These are phyloP conservation scores for Pelecanoides urinatrix DNA, from an alignment of 2,113 vertebrate genomes.

Conservation along the genomic window DNA sequence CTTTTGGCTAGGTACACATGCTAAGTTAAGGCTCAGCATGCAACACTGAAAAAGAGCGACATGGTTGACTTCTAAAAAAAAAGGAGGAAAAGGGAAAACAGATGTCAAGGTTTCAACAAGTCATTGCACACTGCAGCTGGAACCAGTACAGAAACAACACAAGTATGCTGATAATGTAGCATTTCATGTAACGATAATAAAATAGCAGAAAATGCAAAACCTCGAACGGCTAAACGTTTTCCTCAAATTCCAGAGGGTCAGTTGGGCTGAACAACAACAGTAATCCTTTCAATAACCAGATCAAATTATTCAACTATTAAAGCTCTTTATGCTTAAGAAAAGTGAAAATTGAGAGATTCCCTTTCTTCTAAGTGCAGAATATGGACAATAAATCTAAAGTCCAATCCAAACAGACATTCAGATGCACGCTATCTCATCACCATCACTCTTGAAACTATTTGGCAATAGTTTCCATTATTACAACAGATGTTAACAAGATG, in stretches of 20 bases:
- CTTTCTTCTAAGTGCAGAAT: background rate
- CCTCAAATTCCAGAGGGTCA: background rate
- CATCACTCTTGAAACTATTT: slow-evolving; percentile 4
- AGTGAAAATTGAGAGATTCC: slow-evolving; percentile 5
- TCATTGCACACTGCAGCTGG: slow-evolving; percentile 11
- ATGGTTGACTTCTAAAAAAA: slow-evolving; percentile 40
- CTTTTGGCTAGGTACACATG: background rate
- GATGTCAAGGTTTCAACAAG: slow-evolving; percentile 42
- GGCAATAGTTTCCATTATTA: slow-evolving; percentile 1
- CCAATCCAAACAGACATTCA: slow-evolving; percentile 19
- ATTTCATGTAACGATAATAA: slow-evolving; percentile 42
- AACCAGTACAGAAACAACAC: slow-evolving; percentile 6
- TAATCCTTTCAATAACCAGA: slow-evolving; percentile 23
- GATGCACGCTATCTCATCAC: background rate
- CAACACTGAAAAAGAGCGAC: background rate
- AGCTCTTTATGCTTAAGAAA: background rate
- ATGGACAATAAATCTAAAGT: background rate
- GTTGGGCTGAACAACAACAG: background rate
- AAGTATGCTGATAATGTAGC: slow-evolving; percentile 14
- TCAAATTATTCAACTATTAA: slow-evolving; percentile 6
- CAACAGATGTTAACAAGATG: slow-evolving; percentile 49
- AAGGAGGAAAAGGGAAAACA: slow-evolving; percentile 39
- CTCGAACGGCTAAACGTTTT: background rate
- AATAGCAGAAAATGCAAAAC: slow-evolving; percentile 38
- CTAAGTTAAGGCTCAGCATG: slow-evolving; percentile 10